Evolutionary conservation across 1,140 invertebrate genomes (phyloP), one percentile per base, ranked within the genome.

Genomic region (Drosophila tani): DNA sequence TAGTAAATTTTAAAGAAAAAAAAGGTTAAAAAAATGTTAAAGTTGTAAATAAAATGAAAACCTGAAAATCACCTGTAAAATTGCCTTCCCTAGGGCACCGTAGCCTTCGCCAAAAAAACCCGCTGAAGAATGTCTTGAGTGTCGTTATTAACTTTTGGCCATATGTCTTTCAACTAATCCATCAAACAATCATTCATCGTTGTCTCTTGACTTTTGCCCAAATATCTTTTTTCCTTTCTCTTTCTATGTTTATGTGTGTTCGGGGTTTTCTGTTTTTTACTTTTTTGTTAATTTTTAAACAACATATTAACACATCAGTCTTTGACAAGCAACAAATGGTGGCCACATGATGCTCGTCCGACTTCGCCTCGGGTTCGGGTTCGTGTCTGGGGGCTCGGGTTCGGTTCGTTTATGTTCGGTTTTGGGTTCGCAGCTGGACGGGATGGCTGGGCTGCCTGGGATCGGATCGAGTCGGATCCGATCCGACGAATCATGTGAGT

Each of bases 221-320:
- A 69, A 51, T 41, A 32, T 75, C 32, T 35, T 60, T 73, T 38
- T 60, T 43, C 69, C 70, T 74, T 74, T 73, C 70, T 73, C 70
- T 73, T 73, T 74, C 27, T 14, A 32, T 45, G 35, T 29, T 11
- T 64, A n/a, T 55, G n/a, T 43, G 41, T 63, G 21, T 38, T 55
- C 55, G 32, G 32, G 40, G 24, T 24, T 45, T 17, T 58, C 19
- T 60, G 12, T 27, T 38, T 2, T 43, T 17, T 19, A 63, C n/a
- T 15, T 71, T 71, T 32, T 27, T 55, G 17, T 32, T 65, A 38
- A 59, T 77, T 80, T 71, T 79, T 75, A 78, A 82, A 67, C 60
- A 74, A 86, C 70, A 88, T 87, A 87, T 87, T 87, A 88, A 84
- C 84, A 88, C 84, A 88, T 88, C 85, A 88, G 81, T 64, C 76